Evolutionary conservation across 2,888 invertebrate species (phyloP).

Genomic region (Nephrotoma flavescens): DNA sequence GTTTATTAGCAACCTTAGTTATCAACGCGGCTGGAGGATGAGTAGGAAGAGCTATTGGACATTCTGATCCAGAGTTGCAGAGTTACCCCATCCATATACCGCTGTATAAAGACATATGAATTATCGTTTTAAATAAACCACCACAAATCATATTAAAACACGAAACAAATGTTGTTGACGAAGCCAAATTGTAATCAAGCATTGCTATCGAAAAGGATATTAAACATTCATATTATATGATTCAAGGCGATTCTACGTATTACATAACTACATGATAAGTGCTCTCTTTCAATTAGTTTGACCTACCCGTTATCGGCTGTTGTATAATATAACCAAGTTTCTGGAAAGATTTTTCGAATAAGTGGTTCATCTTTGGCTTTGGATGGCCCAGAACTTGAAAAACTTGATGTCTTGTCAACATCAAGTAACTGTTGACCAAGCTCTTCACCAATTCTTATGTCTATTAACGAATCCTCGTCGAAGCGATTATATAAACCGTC

Average conservation of each 20-base stretch:
- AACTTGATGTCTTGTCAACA: neutral
- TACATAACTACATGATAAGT: neutral
- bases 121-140: too few relatives aligned
- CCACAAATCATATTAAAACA: too few relatives aligned
- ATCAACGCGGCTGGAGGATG: neutral
- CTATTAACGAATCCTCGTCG: neutral
- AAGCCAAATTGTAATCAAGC: neutral
- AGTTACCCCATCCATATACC: too few relatives aligned
- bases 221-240: neutral
- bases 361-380: neutral
- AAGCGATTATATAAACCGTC: neutral
- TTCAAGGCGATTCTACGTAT: too few relatives aligned
- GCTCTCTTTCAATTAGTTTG: neutral
- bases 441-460: neutral
- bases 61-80: too few relatives aligned
- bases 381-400: neutral
- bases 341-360: conserved; percentile 10
- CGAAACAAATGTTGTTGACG: too few relatives aligned
- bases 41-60: neutral
- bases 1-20: neutral
- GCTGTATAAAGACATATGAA: too few relatives aligned
- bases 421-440: too few relatives aligned
- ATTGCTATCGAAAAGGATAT: neutral
- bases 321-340: conserved; percentile 9
- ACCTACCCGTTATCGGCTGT: neutral